Percentiles rank a stretch among this genome's conserved stretches.
Conservation (phyloP, 2,113 vertebrate species). For the Gallinago undulata region DNA sequence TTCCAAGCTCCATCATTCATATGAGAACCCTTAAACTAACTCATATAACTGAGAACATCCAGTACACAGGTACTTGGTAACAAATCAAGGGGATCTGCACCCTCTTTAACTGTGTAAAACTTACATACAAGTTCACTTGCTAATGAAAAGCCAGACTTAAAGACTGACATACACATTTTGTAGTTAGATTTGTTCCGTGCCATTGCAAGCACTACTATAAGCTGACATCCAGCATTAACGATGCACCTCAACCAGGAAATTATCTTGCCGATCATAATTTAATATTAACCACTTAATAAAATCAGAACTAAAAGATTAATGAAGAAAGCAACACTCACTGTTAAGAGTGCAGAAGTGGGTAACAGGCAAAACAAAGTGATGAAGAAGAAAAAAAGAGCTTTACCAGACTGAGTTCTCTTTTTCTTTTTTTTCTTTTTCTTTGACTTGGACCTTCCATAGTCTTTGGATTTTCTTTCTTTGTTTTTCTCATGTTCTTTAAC, state of each 20-base stretch:
- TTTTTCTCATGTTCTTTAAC: conserved; percentile 79
- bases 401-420: conserved; percentile 89
- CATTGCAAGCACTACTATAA: background rate
- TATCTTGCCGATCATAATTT: background rate
- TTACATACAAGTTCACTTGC: background rate
- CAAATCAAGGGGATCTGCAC: background rate
- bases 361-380: background rate
- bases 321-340: background rate
- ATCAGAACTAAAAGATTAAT: background rate
- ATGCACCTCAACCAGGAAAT: background rate
- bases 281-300: background rate
- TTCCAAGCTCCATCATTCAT: background rate
- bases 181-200: background rate
- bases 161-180: background rate
- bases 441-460: conserved; percentile 85
- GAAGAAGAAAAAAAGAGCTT: conserved; percentile 5
- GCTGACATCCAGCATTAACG: background rate
- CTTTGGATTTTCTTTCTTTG: conserved; percentile 81
- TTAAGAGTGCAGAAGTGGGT: background rate
- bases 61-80: background rate
- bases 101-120: background rate
- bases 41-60: background rate
- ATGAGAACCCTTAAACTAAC: background rate
- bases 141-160: background rate
- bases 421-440: conserved; percentile 97